Evolutionary conservation across 2,113 vertebrate species (phyloP).

Genomic region (Colossoma macropomum): DNA sequence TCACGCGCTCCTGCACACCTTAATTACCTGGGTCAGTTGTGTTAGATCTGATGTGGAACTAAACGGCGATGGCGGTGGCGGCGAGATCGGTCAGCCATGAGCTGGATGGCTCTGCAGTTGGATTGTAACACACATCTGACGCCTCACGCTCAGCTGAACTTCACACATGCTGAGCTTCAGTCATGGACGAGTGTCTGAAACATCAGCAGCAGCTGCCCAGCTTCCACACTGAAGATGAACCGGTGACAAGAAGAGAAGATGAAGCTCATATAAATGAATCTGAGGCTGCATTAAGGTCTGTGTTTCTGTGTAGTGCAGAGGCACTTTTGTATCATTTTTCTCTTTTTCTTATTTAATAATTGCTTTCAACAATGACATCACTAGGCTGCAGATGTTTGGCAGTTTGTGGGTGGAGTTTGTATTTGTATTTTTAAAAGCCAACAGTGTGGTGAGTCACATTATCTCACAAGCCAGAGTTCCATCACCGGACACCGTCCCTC

Average conservation of each 20-base stretch:
- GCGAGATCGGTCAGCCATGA: neutral
- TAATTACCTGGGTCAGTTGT: constrained; percentile 7
- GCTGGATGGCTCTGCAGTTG: neutral
- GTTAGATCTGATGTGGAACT: constrained; percentile 1
- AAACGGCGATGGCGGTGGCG: neutral
- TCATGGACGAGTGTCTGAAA: neutral
- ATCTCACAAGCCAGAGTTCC: no score
- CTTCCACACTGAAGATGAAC: neutral
- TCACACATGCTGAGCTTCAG: neutral
- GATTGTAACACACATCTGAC: neutral
- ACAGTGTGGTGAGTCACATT: no score
- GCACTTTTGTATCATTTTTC: no score
- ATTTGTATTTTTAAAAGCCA: no score
- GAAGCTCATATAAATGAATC: no score
- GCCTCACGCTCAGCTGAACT: neutral
- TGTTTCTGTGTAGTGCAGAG: no score
- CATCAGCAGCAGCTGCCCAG: neutral
- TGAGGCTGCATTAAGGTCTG: no score
- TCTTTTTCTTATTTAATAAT: no score
- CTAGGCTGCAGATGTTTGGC: no score
- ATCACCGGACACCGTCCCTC: no score
- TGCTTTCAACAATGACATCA: no score
- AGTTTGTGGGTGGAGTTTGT: no score
- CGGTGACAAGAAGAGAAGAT: neutral
- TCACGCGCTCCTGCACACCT: neutral